Conservation (phyloP, 2,797 vertebrate species). For the Crocodylus rhombifer region DNA sequence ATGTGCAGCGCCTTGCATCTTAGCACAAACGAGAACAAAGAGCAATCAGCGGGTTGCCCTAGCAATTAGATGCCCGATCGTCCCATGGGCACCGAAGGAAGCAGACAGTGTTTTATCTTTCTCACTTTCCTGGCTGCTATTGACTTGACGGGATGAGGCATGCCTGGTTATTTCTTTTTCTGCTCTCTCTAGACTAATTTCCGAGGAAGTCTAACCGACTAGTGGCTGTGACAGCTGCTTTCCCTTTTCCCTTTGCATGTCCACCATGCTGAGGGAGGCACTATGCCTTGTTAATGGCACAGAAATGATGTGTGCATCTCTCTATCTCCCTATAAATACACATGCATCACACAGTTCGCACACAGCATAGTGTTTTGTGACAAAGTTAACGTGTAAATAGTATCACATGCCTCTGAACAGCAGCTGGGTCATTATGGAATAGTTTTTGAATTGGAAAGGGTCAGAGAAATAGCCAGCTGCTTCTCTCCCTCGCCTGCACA, state of each 20-base stretch:
- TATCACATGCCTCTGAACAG: slow-evolving; percentile 24
- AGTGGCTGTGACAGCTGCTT: not conserved
- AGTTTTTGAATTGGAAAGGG: slow-evolving; percentile 39
- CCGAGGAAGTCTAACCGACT: not conserved
- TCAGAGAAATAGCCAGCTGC: slow-evolving; percentile 41
- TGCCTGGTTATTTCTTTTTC: accelerated
- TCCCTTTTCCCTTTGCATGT: not conserved
- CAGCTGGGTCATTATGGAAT: slow-evolving; percentile 56
- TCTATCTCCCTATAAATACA: not conserved
- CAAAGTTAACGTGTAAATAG: slow-evolving; percentile 35
- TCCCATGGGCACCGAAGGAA: not conserved
- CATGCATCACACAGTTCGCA: not conserved
- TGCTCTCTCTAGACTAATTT: not conserved
- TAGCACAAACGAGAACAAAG: not conserved
- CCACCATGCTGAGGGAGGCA: not conserved
- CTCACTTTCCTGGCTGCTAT: not conserved
- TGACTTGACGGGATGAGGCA: not conserved
- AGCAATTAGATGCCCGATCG: not conserved
- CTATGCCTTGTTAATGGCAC: not conserved
- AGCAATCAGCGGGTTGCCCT: not conserved
- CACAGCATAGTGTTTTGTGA: not conserved
- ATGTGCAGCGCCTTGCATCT: not conserved
- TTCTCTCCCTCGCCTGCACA: slow-evolving; percentile 22
- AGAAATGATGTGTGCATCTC: not conserved
- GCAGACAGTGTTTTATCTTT: not conserved